phyloP scores from a whole-genome alignment of 1,140 invertebrate species.

The Papilio dardanus region DNA sequence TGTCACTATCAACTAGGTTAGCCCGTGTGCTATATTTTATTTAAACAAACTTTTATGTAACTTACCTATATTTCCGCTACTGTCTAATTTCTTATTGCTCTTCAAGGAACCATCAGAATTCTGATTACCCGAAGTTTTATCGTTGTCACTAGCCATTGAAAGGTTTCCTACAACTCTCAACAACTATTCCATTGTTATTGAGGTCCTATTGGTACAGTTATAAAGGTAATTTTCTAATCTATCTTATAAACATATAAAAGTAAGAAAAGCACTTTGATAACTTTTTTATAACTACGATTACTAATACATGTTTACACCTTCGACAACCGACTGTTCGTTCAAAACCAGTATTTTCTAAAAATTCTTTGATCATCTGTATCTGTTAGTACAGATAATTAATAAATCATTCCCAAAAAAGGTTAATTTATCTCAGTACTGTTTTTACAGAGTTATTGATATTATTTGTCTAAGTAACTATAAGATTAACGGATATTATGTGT shows the following conservation, averaged over 20 bases:
- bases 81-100: conserved; percentile 68
- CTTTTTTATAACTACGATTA: conserved; percentile 49
- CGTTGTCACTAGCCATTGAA: conserved; percentile 81
- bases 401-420: background rate
- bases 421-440: background rate
- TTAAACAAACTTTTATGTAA: conserved; percentile 19
- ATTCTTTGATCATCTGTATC: conserved; percentile 20
- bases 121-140: conserved; percentile 77
- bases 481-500: background rate
- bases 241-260: conserved; percentile 56
- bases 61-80: conserved; percentile 64
- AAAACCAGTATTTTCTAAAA: conserved; percentile 37
- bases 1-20: conserved; percentile 26
- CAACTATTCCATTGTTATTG: conserved; percentile 36
- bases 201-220: conserved; percentile 17
- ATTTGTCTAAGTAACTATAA: no score
- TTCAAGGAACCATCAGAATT: conserved; percentile 75
- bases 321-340: conserved; percentile 47
- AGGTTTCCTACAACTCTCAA: conserved; percentile 52
- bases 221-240: conserved; percentile 20
- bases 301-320: conserved; percentile 69
- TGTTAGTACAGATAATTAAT: conserved; percentile 10
- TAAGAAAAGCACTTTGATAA: conserved; percentile 49
- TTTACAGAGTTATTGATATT: no score
- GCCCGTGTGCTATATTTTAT: conserved; percentile 7